Base-by-base conservation (phyloP, 2,797 vertebrate genomes). In the Eutrigla gurnardus region DNA sequence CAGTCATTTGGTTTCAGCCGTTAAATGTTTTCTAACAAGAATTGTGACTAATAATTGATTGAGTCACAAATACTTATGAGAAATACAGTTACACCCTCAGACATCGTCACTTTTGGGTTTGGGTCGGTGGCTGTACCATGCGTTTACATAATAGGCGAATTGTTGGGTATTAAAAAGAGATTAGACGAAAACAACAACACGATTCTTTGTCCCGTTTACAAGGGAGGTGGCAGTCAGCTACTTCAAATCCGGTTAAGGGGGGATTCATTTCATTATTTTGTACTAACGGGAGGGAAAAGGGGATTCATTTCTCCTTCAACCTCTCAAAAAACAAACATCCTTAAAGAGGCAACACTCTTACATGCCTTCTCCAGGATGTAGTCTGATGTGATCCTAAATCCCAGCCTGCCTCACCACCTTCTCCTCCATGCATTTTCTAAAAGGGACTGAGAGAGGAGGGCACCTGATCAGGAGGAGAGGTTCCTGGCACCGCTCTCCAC, bases 91-190 rank as follows among this genome's bases (percentile, higher is more conserved):
- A 25, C 2, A 2, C 43, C 2, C 14, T 60, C 54, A 52, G 11
- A 62, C n/a, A 32, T 45, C n/a, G 17, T 39, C 18, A 11, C 25
- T 50, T 61, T 80, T 72, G 47, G 32, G 54, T 70, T 55, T 50
- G 37, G 57, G 59, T 78, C 69, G 75, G 11, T 69, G 52, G 47
- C 46, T 74, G 46, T 50, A n/a, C 80, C 33, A 8, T 46, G 32
- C 40, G 35, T 82, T 87, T 77, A 49, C 67, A 81, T 73, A 88
- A 88, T 63, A 39, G 73, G 52, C 4, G 0, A 75, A 65, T 70
- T 87, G 66, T 70, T 78, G 74, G 53, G 76, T 78, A 80, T 87
- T 88, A 86, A 65, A 25, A 50, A 58, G 78, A 78, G 75, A 85
- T 87, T 84, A 86, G 50, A 50, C 63, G 43, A 43, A 59, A 65